Base-by-base conservation (phyloP, 2,113 vertebrate genomes). In the Eidolon helvum region DNA sequence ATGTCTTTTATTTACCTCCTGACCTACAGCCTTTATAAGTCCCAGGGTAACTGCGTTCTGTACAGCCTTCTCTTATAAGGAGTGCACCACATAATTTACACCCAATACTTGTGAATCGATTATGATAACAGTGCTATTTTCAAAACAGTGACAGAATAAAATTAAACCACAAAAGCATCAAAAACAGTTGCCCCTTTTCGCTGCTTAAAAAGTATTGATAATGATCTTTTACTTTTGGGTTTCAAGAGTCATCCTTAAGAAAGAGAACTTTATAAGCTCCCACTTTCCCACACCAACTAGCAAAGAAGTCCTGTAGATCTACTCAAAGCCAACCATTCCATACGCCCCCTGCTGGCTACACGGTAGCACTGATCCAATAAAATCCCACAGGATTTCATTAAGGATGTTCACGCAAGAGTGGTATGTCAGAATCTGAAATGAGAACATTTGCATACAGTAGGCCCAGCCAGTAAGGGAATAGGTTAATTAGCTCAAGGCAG, bases 401-500 rank as follows among this genome's bases (percentile, higher is more conserved):
- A 53, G 21, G 78, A 68, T 66, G 61, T 45, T 94, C 75, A 45
- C 1, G 26, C 59, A 78, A 74, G 79, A 97, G 86, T 48, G 89
- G 24, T 87, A 40, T 95, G 96, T 97, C 96, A 97, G 97, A 97
- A 95, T 96, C 30, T 14, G 43, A 85, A 91, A 97, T n/a, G 89
- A 93, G 96, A 89, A 35, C 5, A 98, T 97, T 94, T 98, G 96
- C 97, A 97, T 98, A 98, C 9, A 94, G 93, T 91, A 79, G 90
- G 83, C 82, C 97, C 68, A 89, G 91, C 68, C 96, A 87, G 89
- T 91, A 21, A 86, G 82, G 95, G 95, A 97, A 96, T 96, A 97
- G 93, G 96, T 95, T 98, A 97, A 97, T 98, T 98, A 98, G 97
- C 93, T 88, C 86, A 87, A 87, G 93, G 86, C 93, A 96, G 93